Base-by-base conservation (phyloP, 2,888 invertebrate species). In the Drosophila fungiperda region DNA sequence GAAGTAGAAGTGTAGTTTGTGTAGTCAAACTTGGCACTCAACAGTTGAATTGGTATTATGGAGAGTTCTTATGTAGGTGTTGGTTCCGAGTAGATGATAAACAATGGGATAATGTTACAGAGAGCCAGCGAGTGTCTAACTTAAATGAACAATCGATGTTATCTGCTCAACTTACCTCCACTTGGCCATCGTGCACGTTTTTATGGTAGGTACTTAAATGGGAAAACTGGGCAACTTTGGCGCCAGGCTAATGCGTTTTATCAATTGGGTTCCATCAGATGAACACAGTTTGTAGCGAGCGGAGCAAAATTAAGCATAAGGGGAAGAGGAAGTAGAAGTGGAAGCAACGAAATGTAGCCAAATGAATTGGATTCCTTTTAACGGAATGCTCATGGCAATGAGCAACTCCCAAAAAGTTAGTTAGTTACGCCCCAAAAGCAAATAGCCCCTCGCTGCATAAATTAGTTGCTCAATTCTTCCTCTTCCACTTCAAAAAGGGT, bases 221-320 rank as follows among this genome's bases (percentile, higher is more conserved):
- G 49, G 50, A 15, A 33, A 50, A 45, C 49, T 61, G 53, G 52
- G 72, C 70, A 83, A 89, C 82, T 86, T 89, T 71, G 76, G 89
- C 70, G 72, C 59, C 78, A 68, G 78, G 89, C 77, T 87, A 90
- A 90, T 87, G 89, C 75, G 78, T 87, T 90, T 90, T 87, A 87
- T 89, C 87, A 89, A 87, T 87, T 89, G 87, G 78, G 82, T 84
- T 87, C 76, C 87, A 90, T 87, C 90, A 80, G 80, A 87, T 83
- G 82, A 74, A 88, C 29, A 90, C 89, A 88, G 84, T 87, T 83
- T 88, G 75, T 70, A 69, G 79, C 62, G 53, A 38, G 32, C 82
- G 66, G 69, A 52, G 59, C 67, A 67, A 8, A 15, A 17, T 26
- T 8, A 9, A 23, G 48, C 7, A 17, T 7, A 26, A 48, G 17